These are phyloP conservation scores for Meghimatium bilineatum DNA, from an alignment of 2,888 invertebrate species.

Conservation along the genomic window DNA sequence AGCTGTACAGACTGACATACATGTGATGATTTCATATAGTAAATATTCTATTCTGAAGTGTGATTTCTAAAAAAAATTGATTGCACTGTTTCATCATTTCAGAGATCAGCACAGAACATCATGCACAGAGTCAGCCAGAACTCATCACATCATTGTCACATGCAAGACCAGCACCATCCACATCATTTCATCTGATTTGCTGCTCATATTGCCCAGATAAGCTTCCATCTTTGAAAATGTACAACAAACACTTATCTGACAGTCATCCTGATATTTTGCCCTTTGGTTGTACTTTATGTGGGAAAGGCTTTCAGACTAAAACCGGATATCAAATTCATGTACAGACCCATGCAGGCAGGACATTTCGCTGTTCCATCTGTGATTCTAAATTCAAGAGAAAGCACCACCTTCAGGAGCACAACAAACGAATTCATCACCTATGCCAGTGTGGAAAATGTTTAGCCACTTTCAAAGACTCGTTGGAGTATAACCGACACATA, in stretches of 20 bases:
- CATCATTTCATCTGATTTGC: constrained; percentile 1
- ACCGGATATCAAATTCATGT: constrained; percentile 32
- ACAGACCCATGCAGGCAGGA: constrained; percentile 29
- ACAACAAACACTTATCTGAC: constrained; percentile 26
- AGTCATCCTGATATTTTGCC: constrained; percentile 35
- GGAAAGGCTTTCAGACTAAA: constrained; percentile 40
- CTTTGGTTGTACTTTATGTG: constrained; percentile 24
- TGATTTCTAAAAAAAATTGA: neutral
- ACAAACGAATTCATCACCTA: constrained; percentile 20
- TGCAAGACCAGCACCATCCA: neutral
- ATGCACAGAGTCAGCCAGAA: neutral
- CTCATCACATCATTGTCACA: neutral
- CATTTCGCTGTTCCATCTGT: constrained; percentile 30
- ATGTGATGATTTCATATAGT: neutral
- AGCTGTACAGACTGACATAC: neutral
- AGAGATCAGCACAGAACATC: neutral
- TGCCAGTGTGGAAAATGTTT: constrained; percentile 29
- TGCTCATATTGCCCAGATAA: constrained; percentile 23
- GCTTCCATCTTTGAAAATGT: constrained; percentile 19
- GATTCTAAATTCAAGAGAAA: constrained; percentile 38
- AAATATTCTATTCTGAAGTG: neutral
- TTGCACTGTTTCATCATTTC: constrained; percentile 18
- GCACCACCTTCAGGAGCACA: constrained; percentile 42
- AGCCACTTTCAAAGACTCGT: neutral
- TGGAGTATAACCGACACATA: constrained; percentile 24